Base-by-base conservation (phyloP, 2,888 invertebrate species). In the Carterocephalus palaemon region DNA sequence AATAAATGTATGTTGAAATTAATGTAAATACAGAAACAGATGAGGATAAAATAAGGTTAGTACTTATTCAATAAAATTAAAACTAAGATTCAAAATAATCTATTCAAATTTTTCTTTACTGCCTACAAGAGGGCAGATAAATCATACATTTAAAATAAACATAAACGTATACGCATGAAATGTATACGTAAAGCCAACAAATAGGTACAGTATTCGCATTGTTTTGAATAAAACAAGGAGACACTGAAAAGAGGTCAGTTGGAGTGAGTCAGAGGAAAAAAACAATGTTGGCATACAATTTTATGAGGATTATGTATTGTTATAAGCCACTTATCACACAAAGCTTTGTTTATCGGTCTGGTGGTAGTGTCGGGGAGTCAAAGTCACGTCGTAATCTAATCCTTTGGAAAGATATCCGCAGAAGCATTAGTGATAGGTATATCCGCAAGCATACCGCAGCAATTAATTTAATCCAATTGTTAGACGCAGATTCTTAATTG, bases 291-390 rank as follows among this genome's bases (percentile, higher is more conserved):
- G 48, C 43, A 51, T 31, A 49, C 51, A 43, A 40, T 47, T 46
- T 32, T 36, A 43, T 29, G 37, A 36, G 36, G 36, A 43, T 43
- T 52, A 46, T 53, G 53, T 53, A 46, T 45, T 49, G 16, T 33
- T 42, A 15, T 20, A 15, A 15, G 19, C 38, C 16, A 42, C 29
- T 37, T 39, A 48, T 34, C 33, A 17, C 23, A 43, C 43, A 37
- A 36, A 20, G 34, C 26, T 28, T 34, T 36, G 34, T 36, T 43
- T 36, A 22, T 43, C 22, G 9, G 9, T 4, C 13, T 13, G 9
- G 9, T n/a, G 6, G 10, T n/a, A 8, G 4, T 2, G 3, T 22
- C n/a, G 13, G 2, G 7, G 4, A 1, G 7, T 28, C 28, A 1
- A 19, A 7, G 13, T 5, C 17, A 8, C 28, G 13, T 29, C 10